Conservation (phyloP, 1,140 invertebrate species). For the Pomacea maculata region DNA sequence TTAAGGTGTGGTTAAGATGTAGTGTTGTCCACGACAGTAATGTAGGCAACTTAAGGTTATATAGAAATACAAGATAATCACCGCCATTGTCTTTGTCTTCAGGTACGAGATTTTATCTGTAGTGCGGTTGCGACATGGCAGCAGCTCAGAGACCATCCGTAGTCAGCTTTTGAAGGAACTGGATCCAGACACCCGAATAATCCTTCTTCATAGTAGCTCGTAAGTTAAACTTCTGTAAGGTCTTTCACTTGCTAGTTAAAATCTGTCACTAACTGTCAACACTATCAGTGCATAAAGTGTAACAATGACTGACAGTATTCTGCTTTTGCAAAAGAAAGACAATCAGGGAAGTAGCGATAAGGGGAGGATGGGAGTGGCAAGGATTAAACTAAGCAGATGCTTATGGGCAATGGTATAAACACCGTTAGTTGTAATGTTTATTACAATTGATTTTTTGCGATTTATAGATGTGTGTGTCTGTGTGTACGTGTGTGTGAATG, state of each 20-base stretch:
- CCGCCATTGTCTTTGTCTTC: background rate
- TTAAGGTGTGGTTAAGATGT: background rate
- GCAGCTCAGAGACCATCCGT: background rate
- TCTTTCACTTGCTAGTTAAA: background rate
- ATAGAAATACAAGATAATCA: too few relatives aligned
- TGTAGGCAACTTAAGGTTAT: too few relatives aligned
- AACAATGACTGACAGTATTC: too few relatives aligned
- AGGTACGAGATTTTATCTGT: conserved; percentile 13
- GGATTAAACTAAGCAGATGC: background rate
- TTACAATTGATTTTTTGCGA: too few relatives aligned
- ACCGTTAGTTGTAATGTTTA: background rate
- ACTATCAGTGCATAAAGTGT: background rate
- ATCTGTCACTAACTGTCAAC: too few relatives aligned
- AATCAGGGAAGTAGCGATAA: too few relatives aligned
- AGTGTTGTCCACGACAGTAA: background rate
- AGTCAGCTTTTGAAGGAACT: conserved; percentile 2
- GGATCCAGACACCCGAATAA: conserved; percentile 18
- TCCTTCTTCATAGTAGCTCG: conserved; percentile 12
- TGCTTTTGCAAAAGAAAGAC: too few relatives aligned
- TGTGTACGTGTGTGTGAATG: too few relatives aligned
- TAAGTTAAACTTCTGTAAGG: background rate
- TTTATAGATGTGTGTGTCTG: too few relatives aligned
- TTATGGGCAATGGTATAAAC: background rate
- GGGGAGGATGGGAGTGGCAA: too few relatives aligned
- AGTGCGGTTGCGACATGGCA: background rate